A percentile compares a stretch with the other conserved stretches of the same genome.
phyloP scores from a whole-genome alignment of 1,140 invertebrate species.

The Pseudoatta argentina region DNA sequence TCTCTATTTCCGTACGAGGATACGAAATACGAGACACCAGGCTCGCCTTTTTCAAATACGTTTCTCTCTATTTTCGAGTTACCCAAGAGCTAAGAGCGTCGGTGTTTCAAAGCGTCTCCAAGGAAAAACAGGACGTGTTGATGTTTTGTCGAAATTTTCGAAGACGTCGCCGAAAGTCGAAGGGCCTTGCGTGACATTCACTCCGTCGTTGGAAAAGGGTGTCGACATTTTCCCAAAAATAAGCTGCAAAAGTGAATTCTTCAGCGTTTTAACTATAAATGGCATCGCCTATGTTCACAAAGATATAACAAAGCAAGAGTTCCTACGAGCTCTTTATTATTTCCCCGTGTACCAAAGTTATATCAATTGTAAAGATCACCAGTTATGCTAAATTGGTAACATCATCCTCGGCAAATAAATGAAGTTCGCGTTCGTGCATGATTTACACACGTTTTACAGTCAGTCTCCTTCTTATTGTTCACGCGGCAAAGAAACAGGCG shows the following conservation, averaged over 20 bases:
- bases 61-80: conserved; percentile 68
- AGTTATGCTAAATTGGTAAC: conserved; percentile 66
- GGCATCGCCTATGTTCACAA: conserved; percentile 25
- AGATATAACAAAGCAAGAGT: background rate
- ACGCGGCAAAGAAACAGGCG: conserved; percentile 27
- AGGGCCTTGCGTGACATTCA: conserved; percentile 25
- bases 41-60: background rate
- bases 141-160: conserved; percentile 70
- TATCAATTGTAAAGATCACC: conserved; percentile 25
- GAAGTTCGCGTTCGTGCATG: conserved; percentile 50
- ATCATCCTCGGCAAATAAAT: conserved; percentile 57
- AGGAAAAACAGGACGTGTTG: conserved; percentile 68
- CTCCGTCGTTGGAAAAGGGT: conserved; percentile 41
- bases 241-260: conserved; percentile 49
- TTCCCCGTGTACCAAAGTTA: background rate
- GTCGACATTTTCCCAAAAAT: conserved; percentile 64
- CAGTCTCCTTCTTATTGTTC: conserved; percentile 56
- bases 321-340: conserved; percentile 1
- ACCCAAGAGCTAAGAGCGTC: conserved; percentile 36
- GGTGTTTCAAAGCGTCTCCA: conserved; percentile 51
- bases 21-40: conserved; percentile 31
- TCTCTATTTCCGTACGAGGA: background rate
- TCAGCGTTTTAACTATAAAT: conserved; percentile 27
- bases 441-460: conserved; percentile 61
- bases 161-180: conserved; percentile 37